Evolutionary conservation across 30 jellyfish, hydroid and myxozoan genomes (phyloP).

Genomic region (Pelagia noctiluca): DNA sequence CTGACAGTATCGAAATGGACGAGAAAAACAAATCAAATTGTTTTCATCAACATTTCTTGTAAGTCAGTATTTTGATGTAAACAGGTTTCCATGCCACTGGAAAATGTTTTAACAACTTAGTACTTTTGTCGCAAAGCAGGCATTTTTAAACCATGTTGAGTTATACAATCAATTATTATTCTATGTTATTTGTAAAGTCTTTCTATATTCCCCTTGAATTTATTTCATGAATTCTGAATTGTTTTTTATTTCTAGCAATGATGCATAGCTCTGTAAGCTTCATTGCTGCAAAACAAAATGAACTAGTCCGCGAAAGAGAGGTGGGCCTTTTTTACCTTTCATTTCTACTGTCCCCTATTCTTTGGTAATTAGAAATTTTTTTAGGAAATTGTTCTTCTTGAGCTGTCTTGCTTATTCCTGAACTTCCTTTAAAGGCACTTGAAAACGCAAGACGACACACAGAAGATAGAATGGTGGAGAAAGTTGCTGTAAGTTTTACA

Average conservation of each 20-base stretch:
- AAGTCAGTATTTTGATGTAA: too few species aligned
- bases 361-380: too few species aligned
- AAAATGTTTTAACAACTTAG: too few species aligned
- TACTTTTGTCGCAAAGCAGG: too few species aligned
- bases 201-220: background rate
- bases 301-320: conserved; percentile 85
- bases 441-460: conserved; percentile 83
- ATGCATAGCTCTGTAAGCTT: conserved; percentile 84
- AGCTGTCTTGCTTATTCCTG: background rate
- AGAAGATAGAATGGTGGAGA: conserved; percentile 93
- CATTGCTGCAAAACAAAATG: conserved; percentile 85
- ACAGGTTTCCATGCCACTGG: too few species aligned
- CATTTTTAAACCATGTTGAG: too few species aligned
- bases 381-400: too few species aligned
- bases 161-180: too few species aligned
- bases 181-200: background rate
- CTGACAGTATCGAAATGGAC: too few species aligned
- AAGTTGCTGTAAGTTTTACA: conserved; percentile 44
- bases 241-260: conserved; percentile 42
- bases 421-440: conserved; percentile 65
- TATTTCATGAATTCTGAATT: background rate
- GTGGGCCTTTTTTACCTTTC: conserved; percentile 38
- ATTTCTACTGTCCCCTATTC: too few species aligned
- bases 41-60: too few species aligned
- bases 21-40: too few species aligned